phyloP scores from a whole-genome alignment of 2,888 invertebrate genomes.

The Cenopis cana region DNA sequence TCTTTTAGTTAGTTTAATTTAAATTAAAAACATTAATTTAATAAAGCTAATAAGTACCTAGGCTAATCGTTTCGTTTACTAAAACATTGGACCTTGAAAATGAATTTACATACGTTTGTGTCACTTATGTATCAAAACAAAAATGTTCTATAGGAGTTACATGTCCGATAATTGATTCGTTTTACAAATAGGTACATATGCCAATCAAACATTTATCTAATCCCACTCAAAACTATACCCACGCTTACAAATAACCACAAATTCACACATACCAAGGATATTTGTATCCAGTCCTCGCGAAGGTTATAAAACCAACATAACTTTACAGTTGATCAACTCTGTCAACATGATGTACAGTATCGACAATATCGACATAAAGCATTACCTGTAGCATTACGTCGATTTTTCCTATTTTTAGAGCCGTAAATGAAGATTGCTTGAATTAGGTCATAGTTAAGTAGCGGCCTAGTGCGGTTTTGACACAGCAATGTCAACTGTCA shows the following conservation, averaged over 20 bases:
- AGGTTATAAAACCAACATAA: conserved; percentile 37
- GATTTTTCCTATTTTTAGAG: not conserved
- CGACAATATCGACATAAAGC: too few species aligned
- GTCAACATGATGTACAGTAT: not conserved
- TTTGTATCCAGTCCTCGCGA: conserved; percentile 18
- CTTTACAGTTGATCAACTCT: conserved; percentile 16
- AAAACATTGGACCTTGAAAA: not conserved
- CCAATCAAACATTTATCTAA: conserved; percentile 43
- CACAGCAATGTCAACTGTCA: conserved; percentile 32
- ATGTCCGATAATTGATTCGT: conserved; percentile 28
- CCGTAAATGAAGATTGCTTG: conserved; percentile 18
- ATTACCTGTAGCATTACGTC: not conserved
- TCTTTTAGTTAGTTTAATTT: too few species aligned
- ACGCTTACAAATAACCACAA: conserved; percentile 40
- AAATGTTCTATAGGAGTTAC: conserved; percentile 10
- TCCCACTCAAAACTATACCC: conserved; percentile 36
- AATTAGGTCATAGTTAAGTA: conserved; percentile 24
- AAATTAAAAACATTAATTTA: too few species aligned
- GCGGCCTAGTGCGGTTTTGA: conserved; percentile 34
- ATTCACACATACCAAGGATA: conserved; percentile 43
- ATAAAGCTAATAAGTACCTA: too few species aligned
- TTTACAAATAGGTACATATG: conserved; percentile 26
- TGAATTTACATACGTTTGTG: not conserved
- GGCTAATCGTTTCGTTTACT: not conserved
- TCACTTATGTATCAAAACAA: not conserved